A percentile compares a stretch with the other conserved stretches of the same genome.
phyloP scores from a whole-genome alignment of 2,888 invertebrate species.

The Heliconius charithonia region DNA sequence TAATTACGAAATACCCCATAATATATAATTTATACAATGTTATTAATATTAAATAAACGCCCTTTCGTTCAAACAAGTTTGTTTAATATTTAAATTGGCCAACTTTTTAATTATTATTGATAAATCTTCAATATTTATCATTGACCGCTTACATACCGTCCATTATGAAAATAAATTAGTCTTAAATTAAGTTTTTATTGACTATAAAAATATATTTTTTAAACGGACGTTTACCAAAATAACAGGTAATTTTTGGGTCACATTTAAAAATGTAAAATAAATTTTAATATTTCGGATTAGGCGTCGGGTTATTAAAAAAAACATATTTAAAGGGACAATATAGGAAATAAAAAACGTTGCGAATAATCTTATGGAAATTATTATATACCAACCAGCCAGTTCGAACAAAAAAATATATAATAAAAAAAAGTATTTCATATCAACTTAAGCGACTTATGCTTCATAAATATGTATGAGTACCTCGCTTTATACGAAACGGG shows the following conservation, averaged over 20 bases:
- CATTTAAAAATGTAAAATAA: slow-evolving; percentile 32
- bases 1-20: not conserved
- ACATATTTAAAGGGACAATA: slow-evolving; percentile 3
- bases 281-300: slow-evolving; percentile 36
- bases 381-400: slow-evolving; percentile 22
- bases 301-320: slow-evolving; percentile 27
- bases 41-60: slow-evolving; percentile 7
- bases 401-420: not conserved
- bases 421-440: slow-evolving; percentile 27
- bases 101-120: slow-evolving; percentile 30
- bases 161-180: slow-evolving; percentile 39
- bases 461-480: slow-evolving; percentile 58
- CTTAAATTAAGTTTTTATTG: slow-evolving; percentile 43
- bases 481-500: slow-evolving; percentile 48
- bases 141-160: slow-evolving; percentile 20
- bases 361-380: slow-evolving; percentile 25
- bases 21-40: not conserved
- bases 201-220: slow-evolving; percentile 44
- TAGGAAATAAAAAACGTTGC: slow-evolving; percentile 21
- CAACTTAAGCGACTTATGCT: slow-evolving; percentile 37
- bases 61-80: slow-evolving; percentile 26
- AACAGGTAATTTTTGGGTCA: slow-evolving; percentile 45
- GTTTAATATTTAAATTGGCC: slow-evolving; percentile 23
- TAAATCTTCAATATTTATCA: slow-evolving; percentile 35
- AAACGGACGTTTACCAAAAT: slow-evolving; percentile 43